phyloP scores from a whole-genome alignment of 2,888 invertebrate genomes.

The Polydrusus cervinus region DNA sequence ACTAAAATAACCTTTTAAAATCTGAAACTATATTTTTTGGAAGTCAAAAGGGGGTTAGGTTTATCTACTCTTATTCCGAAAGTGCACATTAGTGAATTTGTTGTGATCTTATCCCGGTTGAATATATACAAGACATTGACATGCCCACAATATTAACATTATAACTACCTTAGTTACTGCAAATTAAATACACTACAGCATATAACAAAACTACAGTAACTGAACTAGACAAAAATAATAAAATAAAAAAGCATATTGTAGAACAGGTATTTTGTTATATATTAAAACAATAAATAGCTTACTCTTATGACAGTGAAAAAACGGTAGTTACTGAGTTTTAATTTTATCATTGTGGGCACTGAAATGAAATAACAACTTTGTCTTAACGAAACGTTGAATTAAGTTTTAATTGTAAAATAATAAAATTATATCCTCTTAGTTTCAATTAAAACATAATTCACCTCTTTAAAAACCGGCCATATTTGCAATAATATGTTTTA shows the following conservation, averaged over 20 bases:
- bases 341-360: not conserved
- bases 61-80: not conserved
- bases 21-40: too few species aligned
- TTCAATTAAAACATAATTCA: too few species aligned
- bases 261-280: too few species aligned
- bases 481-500: too few species aligned
- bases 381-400: too few species aligned
- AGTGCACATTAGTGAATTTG: conserved; percentile 4
- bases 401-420: too few species aligned
- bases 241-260: not conserved
- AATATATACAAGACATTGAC: conserved; percentile 21
- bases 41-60: too few species aligned
- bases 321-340: not conserved
- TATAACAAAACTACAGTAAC: not conserved
- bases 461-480: too few species aligned
- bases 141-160: conserved; percentile 13
- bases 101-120: not conserved
- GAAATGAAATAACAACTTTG: not conserved
- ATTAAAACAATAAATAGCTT: too few species aligned
- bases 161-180: conserved; percentile 6
- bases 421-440: too few species aligned
- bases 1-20: too few species aligned
- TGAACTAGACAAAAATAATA: not conserved
- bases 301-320: too few species aligned
- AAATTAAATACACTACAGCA: conserved; percentile 13